These are phyloP conservation scores for Himantopus leucocephalus DNA, from an alignment of 2,113 vertebrate genomes.

Conservation along the genomic window DNA sequence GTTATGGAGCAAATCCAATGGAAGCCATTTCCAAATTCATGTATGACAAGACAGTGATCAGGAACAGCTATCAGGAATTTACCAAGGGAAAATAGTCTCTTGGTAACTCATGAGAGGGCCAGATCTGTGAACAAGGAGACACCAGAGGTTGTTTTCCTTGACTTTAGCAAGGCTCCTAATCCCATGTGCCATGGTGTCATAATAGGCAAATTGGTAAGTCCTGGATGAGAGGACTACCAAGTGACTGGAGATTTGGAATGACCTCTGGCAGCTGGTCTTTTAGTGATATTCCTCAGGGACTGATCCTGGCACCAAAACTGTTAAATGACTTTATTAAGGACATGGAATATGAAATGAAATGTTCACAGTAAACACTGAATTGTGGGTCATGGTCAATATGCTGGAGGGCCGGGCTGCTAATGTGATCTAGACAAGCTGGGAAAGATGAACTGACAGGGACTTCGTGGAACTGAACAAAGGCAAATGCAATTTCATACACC, in stretches of 20 bases:
- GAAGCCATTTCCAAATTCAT: neutral
- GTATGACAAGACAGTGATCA: neutral
- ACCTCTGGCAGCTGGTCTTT: neutral
- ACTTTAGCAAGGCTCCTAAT: neutral
- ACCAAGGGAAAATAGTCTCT: neutral
- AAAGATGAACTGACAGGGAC: neutral
- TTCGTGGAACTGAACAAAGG: neutral
- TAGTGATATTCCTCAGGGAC: neutral
- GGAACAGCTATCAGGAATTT: neutral
- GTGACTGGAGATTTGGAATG: neutral
- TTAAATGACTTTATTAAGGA: neutral
- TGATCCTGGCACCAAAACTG: neutral
- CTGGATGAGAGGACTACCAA: neutral
- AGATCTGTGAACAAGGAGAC: neutral
- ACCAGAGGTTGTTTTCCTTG: neutral
- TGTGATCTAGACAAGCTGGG: neutral
- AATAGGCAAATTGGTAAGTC: neutral
- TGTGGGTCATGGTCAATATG: neutral
- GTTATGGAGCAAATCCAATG: neutral
- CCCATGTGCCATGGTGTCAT: neutral
- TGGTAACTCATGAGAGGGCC: neutral
- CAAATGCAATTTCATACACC: neutral
- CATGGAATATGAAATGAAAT: neutral
- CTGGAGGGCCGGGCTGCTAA: neutral
- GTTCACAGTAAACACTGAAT: neutral